A percentile compares a stretch with the other conserved stretches of the same genome.
Conservation (phyloP, 2,888 invertebrate species). For the Alcis repandata region DNA sequence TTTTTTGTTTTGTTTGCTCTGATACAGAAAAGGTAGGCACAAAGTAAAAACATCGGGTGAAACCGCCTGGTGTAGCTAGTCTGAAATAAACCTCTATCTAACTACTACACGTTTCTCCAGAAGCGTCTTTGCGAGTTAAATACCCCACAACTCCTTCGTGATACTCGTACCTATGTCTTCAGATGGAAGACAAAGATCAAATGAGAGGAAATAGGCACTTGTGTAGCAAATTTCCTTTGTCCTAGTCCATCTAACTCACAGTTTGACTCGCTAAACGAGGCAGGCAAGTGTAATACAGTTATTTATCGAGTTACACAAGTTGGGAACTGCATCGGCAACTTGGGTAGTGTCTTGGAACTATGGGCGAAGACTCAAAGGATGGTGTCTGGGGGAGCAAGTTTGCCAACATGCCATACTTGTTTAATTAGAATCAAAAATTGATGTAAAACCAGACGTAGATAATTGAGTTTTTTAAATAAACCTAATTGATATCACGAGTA, state of each 20-base stretch:
- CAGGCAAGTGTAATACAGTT: conserved; percentile 42
- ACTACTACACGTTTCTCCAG: too few species aligned
- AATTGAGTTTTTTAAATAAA: too few species aligned
- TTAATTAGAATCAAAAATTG: too few species aligned
- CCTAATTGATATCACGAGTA: too few species aligned
- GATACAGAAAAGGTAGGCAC: too few species aligned
- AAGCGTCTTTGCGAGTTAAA: not conserved
- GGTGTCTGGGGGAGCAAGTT: conserved; percentile 3
- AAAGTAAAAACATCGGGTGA: too few species aligned
- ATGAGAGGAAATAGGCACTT: not conserved
- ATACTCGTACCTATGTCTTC: not conserved
- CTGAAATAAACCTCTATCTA: too few species aligned
- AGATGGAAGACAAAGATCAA: not conserved
- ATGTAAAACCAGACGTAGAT: too few species aligned
- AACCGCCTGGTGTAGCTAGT: too few species aligned
- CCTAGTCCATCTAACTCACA: conserved; percentile 10
- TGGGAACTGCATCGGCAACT: conserved; percentile 50
- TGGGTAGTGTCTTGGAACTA: conserved; percentile 45
- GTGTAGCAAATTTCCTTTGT: conserved; percentile 17
- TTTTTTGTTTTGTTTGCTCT: too few species aligned
- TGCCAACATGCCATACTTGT: not conserved
- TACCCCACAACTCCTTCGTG: not conserved
- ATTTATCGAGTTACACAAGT: conserved; percentile 50
- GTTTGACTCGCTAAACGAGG: conserved; percentile 21
- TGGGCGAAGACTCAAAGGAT: conserved; percentile 6